These are phyloP conservation scores for Cephus runcator DNA, from an alignment of 2,888 invertebrate genomes.

Conservation along the genomic window DNA sequence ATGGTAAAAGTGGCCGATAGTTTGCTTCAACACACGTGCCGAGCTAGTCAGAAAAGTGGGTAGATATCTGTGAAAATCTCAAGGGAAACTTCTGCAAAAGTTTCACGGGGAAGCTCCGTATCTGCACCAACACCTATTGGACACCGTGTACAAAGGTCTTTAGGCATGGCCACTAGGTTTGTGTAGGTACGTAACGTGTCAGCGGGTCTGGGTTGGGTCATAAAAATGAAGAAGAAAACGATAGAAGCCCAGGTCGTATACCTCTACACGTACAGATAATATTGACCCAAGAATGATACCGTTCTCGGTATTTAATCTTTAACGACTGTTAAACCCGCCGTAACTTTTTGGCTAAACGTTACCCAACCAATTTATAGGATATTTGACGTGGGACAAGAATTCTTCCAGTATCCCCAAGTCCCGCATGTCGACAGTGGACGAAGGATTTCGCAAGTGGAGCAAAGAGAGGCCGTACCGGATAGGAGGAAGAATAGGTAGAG, in stretches of 20 bases:
- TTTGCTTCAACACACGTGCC: neutral
- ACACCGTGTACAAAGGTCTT: neutral
- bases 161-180: neutral
- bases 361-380: neutral
- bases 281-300: neutral
- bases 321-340: neutral
- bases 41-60: neutral
- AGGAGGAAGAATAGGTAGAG: conserved; percentile 8
- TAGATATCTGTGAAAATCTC: neutral
- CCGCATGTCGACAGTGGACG: neutral
- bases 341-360: neutral
- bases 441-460: neutral
- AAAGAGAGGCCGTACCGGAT: neutral
- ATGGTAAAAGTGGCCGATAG: neutral
- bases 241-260: neutral
- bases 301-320: neutral
- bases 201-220: neutral
- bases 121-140: neutral
- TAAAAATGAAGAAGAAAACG: neutral
- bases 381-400: neutral
- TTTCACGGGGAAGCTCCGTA: neutral
- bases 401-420: neutral
- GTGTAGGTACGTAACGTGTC: neutral
- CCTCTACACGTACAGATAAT: neutral
- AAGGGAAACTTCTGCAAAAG: neutral